Conservation (phyloP, 2,797 vertebrate species). For the Acanthis flammea region DNA sequence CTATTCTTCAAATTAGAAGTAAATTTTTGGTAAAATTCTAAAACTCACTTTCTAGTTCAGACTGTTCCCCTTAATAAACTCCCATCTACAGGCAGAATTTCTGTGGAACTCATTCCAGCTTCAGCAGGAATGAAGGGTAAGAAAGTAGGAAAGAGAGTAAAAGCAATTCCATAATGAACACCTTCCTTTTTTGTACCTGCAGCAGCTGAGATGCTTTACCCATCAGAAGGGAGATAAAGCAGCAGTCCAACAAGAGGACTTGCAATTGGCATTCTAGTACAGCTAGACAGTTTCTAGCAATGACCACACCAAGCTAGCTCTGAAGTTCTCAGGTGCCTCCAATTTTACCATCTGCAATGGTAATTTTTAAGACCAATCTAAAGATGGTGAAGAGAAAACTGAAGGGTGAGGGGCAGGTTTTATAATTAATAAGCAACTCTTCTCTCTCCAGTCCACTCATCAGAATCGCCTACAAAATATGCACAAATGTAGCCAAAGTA, state of each 20-base stretch:
- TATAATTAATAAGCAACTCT: background rate
- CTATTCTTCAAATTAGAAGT: background rate
- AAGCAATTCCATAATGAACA: background rate
- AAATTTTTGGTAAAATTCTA: background rate
- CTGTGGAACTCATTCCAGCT: background rate
- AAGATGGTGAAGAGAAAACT: background rate
- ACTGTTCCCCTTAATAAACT: background rate
- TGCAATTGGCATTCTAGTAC: background rate
- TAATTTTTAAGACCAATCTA: background rate
- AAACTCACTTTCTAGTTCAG: background rate
- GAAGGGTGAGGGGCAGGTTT: background rate
- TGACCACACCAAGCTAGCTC: background rate
- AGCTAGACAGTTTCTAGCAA: background rate
- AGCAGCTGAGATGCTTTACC: background rate
- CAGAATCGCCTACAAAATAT: background rate
- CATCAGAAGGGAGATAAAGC: background rate
- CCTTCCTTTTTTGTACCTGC: background rate
- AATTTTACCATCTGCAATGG: background rate
- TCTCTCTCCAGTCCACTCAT: background rate
- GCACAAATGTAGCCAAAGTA: background rate
- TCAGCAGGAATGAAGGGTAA: background rate
- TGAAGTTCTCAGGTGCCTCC: background rate
- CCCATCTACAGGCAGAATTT: background rate
- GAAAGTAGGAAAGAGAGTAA: background rate
- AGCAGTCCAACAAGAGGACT: background rate